phyloP scores from a whole-genome alignment of 2,888 invertebrate genomes.

The Caenorhabditis angaria region DNA sequence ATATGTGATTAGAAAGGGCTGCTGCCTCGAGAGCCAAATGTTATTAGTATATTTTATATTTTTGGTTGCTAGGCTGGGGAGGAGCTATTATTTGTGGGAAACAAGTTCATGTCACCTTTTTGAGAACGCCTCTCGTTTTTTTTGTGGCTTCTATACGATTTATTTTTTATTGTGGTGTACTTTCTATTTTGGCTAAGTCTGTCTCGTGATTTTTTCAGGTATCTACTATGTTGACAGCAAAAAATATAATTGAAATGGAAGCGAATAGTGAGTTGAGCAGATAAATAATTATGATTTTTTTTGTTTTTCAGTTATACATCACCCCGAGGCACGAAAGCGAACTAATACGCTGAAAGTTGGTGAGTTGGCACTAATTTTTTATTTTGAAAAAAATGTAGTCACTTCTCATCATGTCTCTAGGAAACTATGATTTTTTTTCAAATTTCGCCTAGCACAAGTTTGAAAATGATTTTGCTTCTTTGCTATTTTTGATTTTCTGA shows the following conservation, averaged over 20 bases:
- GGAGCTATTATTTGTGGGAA: neutral
- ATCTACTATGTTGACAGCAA: constrained; percentile 18
- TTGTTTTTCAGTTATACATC: constrained; percentile 15
- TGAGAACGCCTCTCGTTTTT: neutral
- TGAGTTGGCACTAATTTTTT: neutral
- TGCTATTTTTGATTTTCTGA: no score
- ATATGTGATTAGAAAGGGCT: neutral
- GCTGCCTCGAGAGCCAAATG: neutral
- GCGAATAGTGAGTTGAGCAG: constrained; percentile 1
- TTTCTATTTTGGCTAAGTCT: no score
- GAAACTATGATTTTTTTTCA: neutral
- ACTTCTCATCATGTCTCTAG: no score
- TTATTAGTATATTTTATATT: neutral
- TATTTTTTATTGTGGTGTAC: constrained; percentile 7
- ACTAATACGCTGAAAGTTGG: constrained; percentile 18
- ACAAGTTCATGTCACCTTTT: constrained; percentile 7
- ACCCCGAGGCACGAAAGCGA: constrained; percentile 13
- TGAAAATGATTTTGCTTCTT: no score
- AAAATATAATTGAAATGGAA: constrained; percentile 33
- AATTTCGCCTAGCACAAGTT: no score
- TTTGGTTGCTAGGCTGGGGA: neutral
- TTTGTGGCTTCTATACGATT: neutral
- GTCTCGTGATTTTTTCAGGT: neutral
- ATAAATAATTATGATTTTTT: neutral
- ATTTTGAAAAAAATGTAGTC: neutral